phyloP scores from a whole-genome alignment of 2,113 vertebrate species.

The Chinchilla lanigera region DNA sequence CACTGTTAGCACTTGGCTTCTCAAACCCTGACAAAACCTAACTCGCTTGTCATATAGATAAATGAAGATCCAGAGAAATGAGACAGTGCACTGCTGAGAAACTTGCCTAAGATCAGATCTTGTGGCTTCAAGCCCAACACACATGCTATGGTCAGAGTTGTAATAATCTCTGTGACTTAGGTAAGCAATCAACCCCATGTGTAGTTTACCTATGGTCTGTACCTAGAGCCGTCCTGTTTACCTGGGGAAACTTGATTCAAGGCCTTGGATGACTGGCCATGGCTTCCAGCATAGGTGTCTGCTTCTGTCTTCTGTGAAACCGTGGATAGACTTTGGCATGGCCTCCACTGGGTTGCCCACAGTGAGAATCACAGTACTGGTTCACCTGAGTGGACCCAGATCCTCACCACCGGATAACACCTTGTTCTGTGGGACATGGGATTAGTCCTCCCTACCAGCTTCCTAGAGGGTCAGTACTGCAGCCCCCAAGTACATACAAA shows the following conservation, averaged over 20 bases:
- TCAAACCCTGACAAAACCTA: background rate
- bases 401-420: background rate
- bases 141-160: background rate
- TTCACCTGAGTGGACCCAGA: background rate
- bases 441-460: background rate
- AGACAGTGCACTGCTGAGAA: background rate
- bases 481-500: background rate
- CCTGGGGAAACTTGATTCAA: too few relatives aligned
- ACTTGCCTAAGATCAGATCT: background rate
- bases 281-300: background rate
- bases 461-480: background rate
- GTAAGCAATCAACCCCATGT: background rate
- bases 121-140: background rate
- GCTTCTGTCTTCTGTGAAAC: background rate
- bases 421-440: background rate
- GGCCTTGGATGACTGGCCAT: background rate
- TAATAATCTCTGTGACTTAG: background rate
- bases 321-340: background rate
- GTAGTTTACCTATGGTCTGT: background rate
- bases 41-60: background rate
- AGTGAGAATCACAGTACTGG: background rate
- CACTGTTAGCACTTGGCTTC: background rate
- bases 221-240: background rate
- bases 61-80: background rate
- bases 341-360: background rate